These are phyloP conservation scores for Anthoscopus minutus DNA, from an alignment of 2,113 vertebrate genomes.

Conservation along the genomic window DNA sequence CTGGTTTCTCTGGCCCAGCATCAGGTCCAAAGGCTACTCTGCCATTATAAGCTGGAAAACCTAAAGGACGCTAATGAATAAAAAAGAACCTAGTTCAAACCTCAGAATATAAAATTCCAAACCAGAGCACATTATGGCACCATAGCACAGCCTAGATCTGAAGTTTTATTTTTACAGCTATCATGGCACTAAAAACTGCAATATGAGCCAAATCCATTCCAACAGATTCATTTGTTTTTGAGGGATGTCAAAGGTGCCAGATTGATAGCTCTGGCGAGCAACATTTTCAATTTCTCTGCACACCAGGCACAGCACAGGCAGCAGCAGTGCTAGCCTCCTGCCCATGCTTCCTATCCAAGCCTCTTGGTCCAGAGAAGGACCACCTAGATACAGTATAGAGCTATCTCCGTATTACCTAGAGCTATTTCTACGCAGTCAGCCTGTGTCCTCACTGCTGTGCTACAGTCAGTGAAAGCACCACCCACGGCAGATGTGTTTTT, in stretches of 20 bases:
- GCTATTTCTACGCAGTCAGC: slow-evolving; percentile 10
- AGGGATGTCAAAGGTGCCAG: slow-evolving; percentile 51
- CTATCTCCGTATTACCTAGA: neutral
- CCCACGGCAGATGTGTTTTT: slow-evolving; percentile 12
- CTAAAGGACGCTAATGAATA: neutral
- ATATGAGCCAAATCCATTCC: slow-evolving; percentile 37
- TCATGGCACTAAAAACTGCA: neutral
- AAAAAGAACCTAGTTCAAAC: neutral
- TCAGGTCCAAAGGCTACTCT: neutral
- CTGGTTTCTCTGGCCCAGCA: neutral
- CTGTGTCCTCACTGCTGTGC: neutral
- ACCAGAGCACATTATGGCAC: neutral
- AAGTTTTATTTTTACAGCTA: slow-evolving; percentile 25
- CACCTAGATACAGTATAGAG: neutral
- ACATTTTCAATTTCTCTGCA: slow-evolving; percentile 52
- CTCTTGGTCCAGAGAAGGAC: neutral
- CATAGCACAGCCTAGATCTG: neutral
- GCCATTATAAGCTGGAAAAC: neutral
- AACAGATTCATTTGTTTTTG: slow-evolving; percentile 39
- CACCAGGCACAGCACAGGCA: slow-evolving; percentile 22
- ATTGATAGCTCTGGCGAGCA: slow-evolving; percentile 51
- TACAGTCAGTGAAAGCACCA: neutral
- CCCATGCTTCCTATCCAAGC: slow-evolving; percentile 18
- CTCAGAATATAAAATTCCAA: neutral
- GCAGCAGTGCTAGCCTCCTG: slow-evolving; percentile 49